phyloP scores from a whole-genome alignment of 2,113 vertebrate species.

The Gracilinanus agilis region DNA sequence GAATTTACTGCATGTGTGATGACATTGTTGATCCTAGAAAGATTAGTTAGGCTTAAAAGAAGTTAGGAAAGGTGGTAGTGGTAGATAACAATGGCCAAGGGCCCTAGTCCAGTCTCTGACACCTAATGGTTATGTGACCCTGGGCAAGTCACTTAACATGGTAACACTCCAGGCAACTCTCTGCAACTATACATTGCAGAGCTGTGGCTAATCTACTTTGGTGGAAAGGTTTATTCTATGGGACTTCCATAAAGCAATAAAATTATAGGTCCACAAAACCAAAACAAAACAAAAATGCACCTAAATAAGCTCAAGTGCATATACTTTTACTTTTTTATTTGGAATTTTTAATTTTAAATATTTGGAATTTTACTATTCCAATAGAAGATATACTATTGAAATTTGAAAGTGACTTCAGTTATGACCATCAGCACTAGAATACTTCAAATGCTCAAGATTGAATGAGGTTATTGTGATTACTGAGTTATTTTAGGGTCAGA shows the following conservation, averaged over 20 bases:
- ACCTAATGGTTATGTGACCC: not conserved
- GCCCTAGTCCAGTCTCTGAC: not conserved
- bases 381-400: constrained; percentile 59
- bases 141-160: not conserved
- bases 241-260: not conserved
- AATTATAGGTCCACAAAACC: too few relatives aligned
- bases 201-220: not conserved
- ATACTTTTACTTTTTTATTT: constrained; percentile 56
- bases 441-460: constrained; percentile 74
- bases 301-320: constrained; percentile 25
- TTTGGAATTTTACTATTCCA: too few relatives aligned
- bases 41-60: not conserved
- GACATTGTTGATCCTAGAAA: not conserved
- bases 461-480: constrained; percentile 10
- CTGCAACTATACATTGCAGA: not conserved
- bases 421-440: constrained; percentile 73
- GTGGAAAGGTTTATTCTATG: not conserved
- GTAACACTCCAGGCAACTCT: not conserved
- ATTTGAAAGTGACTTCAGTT: constrained; percentile 73
- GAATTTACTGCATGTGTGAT: not conserved
- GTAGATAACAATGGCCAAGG: not conserved
- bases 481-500: not conserved
- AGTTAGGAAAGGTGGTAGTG: not conserved
- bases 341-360: too few relatives aligned
- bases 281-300: not conserved